Conservation (phyloP, 2,888 invertebrate genomes). For the Saturnia pavonia region DNA sequence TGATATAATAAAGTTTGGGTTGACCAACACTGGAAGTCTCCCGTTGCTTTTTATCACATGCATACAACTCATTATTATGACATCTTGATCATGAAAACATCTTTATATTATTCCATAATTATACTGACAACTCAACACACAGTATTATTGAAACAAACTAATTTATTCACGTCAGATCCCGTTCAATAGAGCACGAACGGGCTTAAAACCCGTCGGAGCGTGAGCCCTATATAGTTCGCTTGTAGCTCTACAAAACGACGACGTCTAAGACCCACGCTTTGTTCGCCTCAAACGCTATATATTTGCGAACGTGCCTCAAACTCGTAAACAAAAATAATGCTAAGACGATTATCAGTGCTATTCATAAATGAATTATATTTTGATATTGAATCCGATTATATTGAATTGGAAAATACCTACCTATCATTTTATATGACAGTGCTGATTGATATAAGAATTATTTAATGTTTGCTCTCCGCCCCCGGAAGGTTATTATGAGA, state of each 20-base stretch:
- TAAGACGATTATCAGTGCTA: neutral
- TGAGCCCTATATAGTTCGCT: neutral
- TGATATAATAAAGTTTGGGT: neutral
- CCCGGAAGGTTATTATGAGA: too few species aligned
- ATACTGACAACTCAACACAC: neutral
- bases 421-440: neutral
- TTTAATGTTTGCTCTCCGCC: too few species aligned
- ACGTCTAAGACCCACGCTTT: neutral
- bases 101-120: neutral
- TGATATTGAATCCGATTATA: neutral
- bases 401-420: neutral
- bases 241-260: neutral
- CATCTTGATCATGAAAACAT: neutral
- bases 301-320: slow-evolving; percentile 13
- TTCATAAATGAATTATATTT: neutral
- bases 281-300: slow-evolving; percentile 7
- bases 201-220: neutral
- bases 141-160: slow-evolving; percentile 3
- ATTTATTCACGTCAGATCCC: slow-evolving; percentile 13
- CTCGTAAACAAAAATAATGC: slow-evolving; percentile 1
- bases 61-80: neutral
- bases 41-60: neutral
- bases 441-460: too few species aligned
- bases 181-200: slow-evolving; percentile 6
- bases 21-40: neutral